phyloP scores from a whole-genome alignment of 2,113 vertebrate species.

The Oenanthe oenanthe region DNA sequence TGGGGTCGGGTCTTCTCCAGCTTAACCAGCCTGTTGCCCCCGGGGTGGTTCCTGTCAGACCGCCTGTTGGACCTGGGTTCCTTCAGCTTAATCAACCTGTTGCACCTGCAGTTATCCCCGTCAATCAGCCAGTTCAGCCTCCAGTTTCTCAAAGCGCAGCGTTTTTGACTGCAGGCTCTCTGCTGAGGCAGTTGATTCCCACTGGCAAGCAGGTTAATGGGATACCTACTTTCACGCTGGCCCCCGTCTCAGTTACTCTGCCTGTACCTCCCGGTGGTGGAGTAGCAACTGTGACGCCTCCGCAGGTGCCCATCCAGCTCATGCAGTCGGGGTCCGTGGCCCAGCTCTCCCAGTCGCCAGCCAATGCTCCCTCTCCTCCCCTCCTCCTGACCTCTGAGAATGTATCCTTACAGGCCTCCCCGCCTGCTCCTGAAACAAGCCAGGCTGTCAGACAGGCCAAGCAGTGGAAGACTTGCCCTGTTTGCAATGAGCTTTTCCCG shows the following conservation, averaged over 20 bases:
- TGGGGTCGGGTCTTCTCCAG: constrained; percentile 73
- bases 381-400: constrained; percentile 49
- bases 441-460: constrained; percentile 83
- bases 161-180: constrained; percentile 86
- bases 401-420: neutral
- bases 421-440: neutral
- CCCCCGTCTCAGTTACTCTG: constrained; percentile 87
- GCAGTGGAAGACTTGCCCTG: constrained; percentile 94
- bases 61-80: constrained; percentile 73
- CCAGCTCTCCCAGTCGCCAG: constrained; percentile 60
- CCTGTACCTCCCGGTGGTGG: constrained; percentile 73
- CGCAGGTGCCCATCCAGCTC: constrained; percentile 75
- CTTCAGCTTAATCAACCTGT: constrained; percentile 79
- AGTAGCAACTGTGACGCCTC: constrained; percentile 63
- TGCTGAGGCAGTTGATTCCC: constrained; percentile 90
- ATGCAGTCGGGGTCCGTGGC: constrained; percentile 73
- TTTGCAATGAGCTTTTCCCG: constrained; percentile 94
- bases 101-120: constrained; percentile 70
- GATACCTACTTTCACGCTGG: constrained; percentile 92
- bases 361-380: constrained; percentile 72
- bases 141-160: constrained; percentile 75
- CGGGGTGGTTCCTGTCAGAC: constrained; percentile 76
- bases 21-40: constrained; percentile 75
- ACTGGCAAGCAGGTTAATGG: constrained; percentile 93
- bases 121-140: constrained; percentile 68